These are phyloP conservation scores for Hippoglossus stenolepis DNA, from an alignment of 2,113 vertebrate species.

Conservation along the genomic window DNA sequence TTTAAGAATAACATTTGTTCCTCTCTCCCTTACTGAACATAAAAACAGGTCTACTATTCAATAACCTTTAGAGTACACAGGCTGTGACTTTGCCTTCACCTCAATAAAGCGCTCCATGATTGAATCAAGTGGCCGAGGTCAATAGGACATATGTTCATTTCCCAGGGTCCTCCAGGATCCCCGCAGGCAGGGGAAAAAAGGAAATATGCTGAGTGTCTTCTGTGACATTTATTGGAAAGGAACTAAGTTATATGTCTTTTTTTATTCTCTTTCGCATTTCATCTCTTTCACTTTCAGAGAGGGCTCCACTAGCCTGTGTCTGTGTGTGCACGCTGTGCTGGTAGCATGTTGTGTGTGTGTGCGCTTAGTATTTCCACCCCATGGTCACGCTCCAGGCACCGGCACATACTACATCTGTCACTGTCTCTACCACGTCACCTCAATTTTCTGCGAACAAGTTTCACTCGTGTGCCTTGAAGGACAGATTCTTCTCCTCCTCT, in stretches of 20 bases:
- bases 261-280: conserved; percentile 41
- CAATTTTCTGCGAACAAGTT: conserved; percentile 74
- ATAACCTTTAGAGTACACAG: conserved; percentile 77
- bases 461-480: conserved; percentile 66
- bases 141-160: conserved; percentile 84
- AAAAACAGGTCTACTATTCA: conserved; percentile 69
- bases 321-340: background rate
- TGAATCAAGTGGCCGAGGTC: conserved; percentile 83
- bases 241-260: conserved; percentile 70
- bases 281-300: conserved; percentile 48
- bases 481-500: conserved; percentile 47
- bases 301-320: conserved; percentile 1
- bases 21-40: conserved; percentile 47
- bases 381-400: conserved; percentile 74
- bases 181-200: conserved; percentile 44
- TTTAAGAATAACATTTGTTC: conserved; percentile 69
- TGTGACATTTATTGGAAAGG: conserved; percentile 81
- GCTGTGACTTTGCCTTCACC: conserved; percentile 82
- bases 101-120: conserved; percentile 82
- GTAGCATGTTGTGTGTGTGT: background rate
- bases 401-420: conserved; percentile 75
- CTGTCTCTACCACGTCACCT: conserved; percentile 69
- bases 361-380: conserved; percentile 53
- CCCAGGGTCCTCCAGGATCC: conserved; percentile 73
- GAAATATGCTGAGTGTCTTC: conserved; percentile 79